Base-by-base conservation (phyloP, 1,140 invertebrate genomes). In the Drosophila repleta region DNA sequence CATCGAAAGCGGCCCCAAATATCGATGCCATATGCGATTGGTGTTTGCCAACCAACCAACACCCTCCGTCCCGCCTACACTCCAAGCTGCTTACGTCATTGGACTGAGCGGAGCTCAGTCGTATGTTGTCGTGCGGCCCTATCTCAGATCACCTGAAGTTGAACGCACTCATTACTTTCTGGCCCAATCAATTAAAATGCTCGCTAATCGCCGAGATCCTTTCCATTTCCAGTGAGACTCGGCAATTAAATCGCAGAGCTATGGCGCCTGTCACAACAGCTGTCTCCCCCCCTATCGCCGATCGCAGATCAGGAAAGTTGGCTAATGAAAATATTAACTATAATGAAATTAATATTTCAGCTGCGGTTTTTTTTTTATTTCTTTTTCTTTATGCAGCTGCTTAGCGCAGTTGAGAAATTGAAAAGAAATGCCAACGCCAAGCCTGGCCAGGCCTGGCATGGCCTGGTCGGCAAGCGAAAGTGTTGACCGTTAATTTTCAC, bases 281-380 rank as follows among this genome's bases (percentile, higher is more conserved):
- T 78, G n/a, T n/a, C n/a, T n/a, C n/a, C 85, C 77, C 74, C 45
- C 66, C 84, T 82, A 88, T 85, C 77, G 24, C 53, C n/a, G 49
- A 26, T n/a, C 35, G 32, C 63, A 39, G 43, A 85, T 76, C 80
- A 58, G 74, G 69, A 82, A 82, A 81, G 82, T 82, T 65, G 63
- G 74, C 82, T 87, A 87, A 87, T 87, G 79, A 87, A 88, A 87
- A 88, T 87, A 87, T 88, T 83, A 87, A 82, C 61, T 76, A 62
- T 85, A 87, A 83, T 88, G 83, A 87, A 88, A 83, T 87, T 81
- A 79, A 87, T 87, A 87, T 87, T 81, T 81, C 26, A 67, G 62
- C 65, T 60, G 62, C 43, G 51, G 63, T 49, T 35, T 56, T 21
- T 18, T 26, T 41, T 43, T 21, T 35, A n/a, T 17, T 52, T 56